Evolutionary conservation across 2,113 vertebrate genomes (phyloP), one percentile per base, ranked within the genome.

Genomic region (Ictidomys tridecemlineatus): DNA sequence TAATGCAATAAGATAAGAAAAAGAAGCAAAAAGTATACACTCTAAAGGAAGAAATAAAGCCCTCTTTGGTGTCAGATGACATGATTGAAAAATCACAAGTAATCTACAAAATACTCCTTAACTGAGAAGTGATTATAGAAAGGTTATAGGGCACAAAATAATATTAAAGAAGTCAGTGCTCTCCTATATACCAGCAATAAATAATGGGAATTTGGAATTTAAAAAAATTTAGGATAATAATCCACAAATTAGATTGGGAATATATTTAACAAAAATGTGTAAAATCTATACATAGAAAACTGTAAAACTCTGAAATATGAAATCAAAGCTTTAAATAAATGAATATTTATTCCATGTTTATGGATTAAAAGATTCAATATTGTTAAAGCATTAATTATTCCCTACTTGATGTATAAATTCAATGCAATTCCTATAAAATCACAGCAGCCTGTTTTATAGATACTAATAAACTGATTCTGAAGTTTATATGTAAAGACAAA

Each of bases 311-410:
- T 93, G 42, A 63, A 85, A 4, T 76, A 91, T 69, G 45, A 80
- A 90, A 91, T 89, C 30, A 45, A 58, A 76, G 26, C 73, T 82
- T 22, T n/a, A 78, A 63, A 85, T 80, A 84, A 93, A 79, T 93
- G 30, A 22, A 53, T 61, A 85, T 24, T 78, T 69, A 91, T 28
- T 65, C 13, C 37, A 73, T n/a, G 26, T 79, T 58, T n/a, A 70
- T 56, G 65, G n/a, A 65, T n/a, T 58, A 34, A 86, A 93, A 69
- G 37, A 76, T 17, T 91, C 32, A 82, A 26, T 94, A 63, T 72
- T 70, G 26, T 86, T 48, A 85, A 77, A 34, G 39, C 93, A 8
- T 78, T 20, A 82, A 0, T 56, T 96, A 14, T 82, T 80, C 65
- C 65, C 51, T 63, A 28, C 6, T 74, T 48, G 56, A 51, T 70